Percentiles rank a stretch among this genome's conserved stretches.
Evolutionary conservation across 2,113 vertebrate genomes (phyloP).

Genomic region (Halcyon senegalensis): DNA sequence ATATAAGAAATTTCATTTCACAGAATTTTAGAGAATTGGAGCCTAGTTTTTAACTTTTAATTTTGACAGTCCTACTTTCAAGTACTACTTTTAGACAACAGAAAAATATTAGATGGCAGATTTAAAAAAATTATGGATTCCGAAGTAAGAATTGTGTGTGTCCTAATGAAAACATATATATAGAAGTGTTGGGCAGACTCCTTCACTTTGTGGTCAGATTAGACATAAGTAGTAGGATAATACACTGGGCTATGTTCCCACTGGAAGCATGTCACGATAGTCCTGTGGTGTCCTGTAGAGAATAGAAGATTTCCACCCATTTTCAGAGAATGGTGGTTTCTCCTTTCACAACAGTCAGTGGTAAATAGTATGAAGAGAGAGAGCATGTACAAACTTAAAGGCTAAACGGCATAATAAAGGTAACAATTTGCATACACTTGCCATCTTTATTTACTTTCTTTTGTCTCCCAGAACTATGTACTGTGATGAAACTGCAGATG

Average conservation of each 20-base stretch:
- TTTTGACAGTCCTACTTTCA: not conserved
- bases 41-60: not conserved
- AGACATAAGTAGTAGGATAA: not conserved
- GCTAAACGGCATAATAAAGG: not conserved
- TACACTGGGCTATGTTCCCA: not conserved
- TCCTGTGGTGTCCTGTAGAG: not conserved
- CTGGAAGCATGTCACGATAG: not conserved
- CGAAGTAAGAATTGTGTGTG: not conserved
- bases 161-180: not conserved
- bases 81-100: not conserved
- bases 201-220: not conserved
- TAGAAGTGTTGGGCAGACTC: not conserved
- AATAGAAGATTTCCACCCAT: not conserved
- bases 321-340: not conserved
- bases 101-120: not conserved
- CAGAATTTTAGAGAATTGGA: not conserved
- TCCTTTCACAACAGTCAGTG: not conserved
- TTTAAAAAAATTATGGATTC: not conserved
- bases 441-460: conserved; percentile 19
- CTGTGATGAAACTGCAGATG: conserved; percentile 91
- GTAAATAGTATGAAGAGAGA: not conserved
- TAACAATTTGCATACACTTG: not conserved
- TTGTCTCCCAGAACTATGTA: conserved; percentile 85
- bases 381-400: not conserved
- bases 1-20: not conserved